Evolutionary conservation across 2,888 invertebrate genomes (phyloP).

Genomic region (Patella depressa): DNA sequence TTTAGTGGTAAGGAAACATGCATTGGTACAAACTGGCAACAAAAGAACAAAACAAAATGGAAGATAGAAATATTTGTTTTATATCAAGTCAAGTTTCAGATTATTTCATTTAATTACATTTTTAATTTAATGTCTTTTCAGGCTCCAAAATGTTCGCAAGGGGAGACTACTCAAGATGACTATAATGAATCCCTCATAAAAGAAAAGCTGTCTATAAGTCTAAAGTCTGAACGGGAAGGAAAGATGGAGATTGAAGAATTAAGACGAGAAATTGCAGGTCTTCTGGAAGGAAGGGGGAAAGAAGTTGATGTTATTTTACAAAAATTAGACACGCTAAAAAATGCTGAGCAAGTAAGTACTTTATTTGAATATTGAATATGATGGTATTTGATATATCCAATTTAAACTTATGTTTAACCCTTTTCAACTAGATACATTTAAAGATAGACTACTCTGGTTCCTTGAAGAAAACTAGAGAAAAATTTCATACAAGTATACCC

Average conservation of each 20-base stretch:
- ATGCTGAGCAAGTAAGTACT: slow-evolving; percentile 35
- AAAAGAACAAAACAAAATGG: no score
- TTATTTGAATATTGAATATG: neutral
- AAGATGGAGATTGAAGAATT: slow-evolving; percentile 43
- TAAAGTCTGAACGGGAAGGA: slow-evolving; percentile 1
- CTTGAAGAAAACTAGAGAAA: no score
- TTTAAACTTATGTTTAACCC: no score
- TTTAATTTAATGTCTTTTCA: neutral
- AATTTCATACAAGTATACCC: no score
- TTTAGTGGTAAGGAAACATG: no score
- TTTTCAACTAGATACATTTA: no score
- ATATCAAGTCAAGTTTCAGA: no score
- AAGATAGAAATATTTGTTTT: no score
- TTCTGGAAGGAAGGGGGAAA: slow-evolving; percentile 46
- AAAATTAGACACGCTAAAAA: slow-evolving; percentile 37
- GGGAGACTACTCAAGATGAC: neutral
- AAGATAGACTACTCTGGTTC: no score
- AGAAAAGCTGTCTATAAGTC: neutral
- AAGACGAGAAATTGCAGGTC: slow-evolving; percentile 39
- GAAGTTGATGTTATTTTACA: slow-evolving; percentile 41
- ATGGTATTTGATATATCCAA: no score
- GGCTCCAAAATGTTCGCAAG: neutral
- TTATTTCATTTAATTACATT: no score
- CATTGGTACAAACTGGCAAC: no score
- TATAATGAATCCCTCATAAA: neutral